Evolutionary conservation across 2,888 invertebrate species (phyloP), one percentile per base, ranked within the genome.

Genomic region (Ochlodes sylvanus): DNA sequence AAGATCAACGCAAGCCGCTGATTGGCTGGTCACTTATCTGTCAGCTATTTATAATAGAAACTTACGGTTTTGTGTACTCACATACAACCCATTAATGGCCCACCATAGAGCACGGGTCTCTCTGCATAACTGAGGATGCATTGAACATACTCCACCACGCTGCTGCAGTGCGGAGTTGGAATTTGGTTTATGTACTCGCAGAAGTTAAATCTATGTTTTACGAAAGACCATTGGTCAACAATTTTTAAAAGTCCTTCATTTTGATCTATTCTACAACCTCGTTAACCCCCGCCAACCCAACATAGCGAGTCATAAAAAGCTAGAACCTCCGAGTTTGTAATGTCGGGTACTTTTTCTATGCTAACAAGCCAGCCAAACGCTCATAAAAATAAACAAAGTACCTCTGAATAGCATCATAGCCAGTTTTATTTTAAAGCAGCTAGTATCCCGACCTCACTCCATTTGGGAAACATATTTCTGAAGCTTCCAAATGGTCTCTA

Each of bases 381-480:
- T 52, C 52, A 52, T 52, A 52, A 52, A 52, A 52, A 52, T 52
- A 52, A 52, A 52, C 52, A 52, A 52, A 52, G 52, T 52, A 52
- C 52, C 19, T 12, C 2, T 7, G 52, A 21, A 52, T 52, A 52
- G 52, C 52, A 19, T 52, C 19, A 52, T 12, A 52, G 12, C 52
- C 21, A 52, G 52, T 21, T 21, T 21, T 21, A 21, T 21, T 52
- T 52, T 47, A 19, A 19, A 47, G 19, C 47, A 47, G 19, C 47
- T 19, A 47, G 47, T 7, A 44, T n/a, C 44, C n/a, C 15, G 6
- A 15, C 1, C 15, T 44, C 1, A 15, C 66, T 44, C 10, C 38
- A 15, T 15, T 15, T 44, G 3, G 44, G 44, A 15, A 1, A 44
- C 0, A 44, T 15, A 4, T 44, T 44, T 44, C 15, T 7, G 5